These are phyloP conservation scores for Alaudala cheleensis DNA, from an alignment of 2,113 vertebrate genomes.

Conservation along the genomic window DNA sequence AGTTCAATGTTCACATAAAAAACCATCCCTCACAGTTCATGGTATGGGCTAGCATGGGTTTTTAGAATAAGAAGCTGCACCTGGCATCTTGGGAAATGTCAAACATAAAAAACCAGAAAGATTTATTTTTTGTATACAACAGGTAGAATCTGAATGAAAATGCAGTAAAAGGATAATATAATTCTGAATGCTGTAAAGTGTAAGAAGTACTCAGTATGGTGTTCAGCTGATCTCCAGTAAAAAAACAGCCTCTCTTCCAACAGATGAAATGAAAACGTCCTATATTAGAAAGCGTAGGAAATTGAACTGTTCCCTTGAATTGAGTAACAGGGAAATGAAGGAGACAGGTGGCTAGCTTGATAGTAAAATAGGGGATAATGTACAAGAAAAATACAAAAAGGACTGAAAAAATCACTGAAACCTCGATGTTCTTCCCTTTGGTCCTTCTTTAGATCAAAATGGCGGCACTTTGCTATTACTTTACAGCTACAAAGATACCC, in stretches of 20 bases:
- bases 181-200: background rate
- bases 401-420: background rate
- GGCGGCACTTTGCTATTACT: background rate
- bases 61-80: background rate
- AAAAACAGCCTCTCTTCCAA: background rate
- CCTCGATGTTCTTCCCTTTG: fast-evolving
- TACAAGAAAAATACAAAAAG: background rate
- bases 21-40: background rate
- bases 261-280: background rate
- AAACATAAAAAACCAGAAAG: background rate
- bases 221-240: background rate
- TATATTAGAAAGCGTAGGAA: background rate
- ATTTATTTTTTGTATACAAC: background rate
- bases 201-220: background rate
- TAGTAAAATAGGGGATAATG: background rate
- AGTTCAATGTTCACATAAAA: background rate
- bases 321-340: background rate
- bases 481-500: background rate
- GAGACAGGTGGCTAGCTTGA: background rate
- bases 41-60: background rate
- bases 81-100: background rate
- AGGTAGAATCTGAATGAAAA: background rate
- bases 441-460: background rate
- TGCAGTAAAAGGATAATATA: background rate
- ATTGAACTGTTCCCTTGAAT: background rate